A percentile compares a stretch with the other conserved stretches of the same genome.
These are phyloP conservation scores for Sitta europaea DNA, from an alignment of 2,113 vertebrate species.

Conservation along the genomic window DNA sequence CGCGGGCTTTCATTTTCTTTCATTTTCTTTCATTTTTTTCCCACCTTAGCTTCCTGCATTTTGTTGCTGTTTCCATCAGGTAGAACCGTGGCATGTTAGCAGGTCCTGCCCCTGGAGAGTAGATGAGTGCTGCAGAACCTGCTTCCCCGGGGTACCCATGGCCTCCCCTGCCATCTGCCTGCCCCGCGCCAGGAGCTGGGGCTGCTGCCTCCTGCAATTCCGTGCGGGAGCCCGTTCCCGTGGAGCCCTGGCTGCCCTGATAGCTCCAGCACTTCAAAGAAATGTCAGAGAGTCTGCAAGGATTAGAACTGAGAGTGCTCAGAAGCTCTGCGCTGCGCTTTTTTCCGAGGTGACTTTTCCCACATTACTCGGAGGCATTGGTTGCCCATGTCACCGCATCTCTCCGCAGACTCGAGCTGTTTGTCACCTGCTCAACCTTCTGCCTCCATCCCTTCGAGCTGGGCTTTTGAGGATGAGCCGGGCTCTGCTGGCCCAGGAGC, in stretches of 20 bases:
- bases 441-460: neutral
- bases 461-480: neutral
- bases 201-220: neutral
- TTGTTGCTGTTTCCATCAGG: neutral
- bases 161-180: neutral
- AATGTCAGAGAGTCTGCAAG: neutral
- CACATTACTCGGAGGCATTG: neutral
- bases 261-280: neutral
- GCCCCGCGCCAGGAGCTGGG: neutral
- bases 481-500: neutral
- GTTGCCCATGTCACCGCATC: neutral
- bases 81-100: neutral
- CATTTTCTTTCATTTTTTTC: rapidly evolving
- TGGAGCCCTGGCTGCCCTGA: neutral
- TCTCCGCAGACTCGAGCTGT: neutral
- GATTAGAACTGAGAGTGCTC: neutral
- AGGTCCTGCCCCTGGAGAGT: neutral
- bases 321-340: neutral
- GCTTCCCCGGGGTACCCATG: neutral
- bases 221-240: rapidly evolving
- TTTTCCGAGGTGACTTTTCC: slow-evolving; percentile 6
- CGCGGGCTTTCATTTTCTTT: neutral
- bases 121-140: neutral
- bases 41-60: neutral
- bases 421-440: neutral